Conservation (phyloP, 2,113 vertebrate genomes). For the human (Homo sapiens) region GRCh38 chr13:28228501-28229000, state of each 20-base stretch:
- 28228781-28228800: background rate
- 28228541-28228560: background rate
- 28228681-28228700: too few relatives aligned
- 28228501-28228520: background rate
- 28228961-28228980: background rate
- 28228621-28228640: background rate
- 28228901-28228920: background rate
- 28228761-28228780: background rate
- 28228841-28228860: background rate
- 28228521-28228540: background rate
- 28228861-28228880: background rate
- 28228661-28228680: background rate
- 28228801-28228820: background rate
- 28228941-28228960: background rate
- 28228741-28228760: background rate
- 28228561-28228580: background rate
- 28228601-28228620: background rate
- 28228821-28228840: background rate
- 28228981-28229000: background rate
- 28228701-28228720: background rate
- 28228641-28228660: background rate
- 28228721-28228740: too few relatives aligned
- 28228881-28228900: background rate
- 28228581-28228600: background rate
- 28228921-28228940: background rate